Percentiles rank a stretch among this genome's conserved stretches.
phyloP scores from a whole-genome alignment of 2,113 vertebrate genomes.

The Chlorodrepanis virens region DNA sequence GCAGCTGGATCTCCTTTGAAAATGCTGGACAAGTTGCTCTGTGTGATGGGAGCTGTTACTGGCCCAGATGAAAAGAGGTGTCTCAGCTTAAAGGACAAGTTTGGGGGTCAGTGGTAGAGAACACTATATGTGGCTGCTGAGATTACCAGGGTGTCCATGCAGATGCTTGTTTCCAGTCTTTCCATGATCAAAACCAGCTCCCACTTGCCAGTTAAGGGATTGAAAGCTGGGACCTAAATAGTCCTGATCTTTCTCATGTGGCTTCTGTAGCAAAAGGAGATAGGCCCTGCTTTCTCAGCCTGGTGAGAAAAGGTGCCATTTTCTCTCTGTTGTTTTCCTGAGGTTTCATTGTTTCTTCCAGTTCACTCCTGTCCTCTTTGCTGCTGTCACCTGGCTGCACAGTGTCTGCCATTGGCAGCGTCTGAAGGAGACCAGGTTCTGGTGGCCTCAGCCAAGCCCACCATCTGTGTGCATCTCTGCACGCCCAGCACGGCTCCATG shows the following conservation, averaged over 20 bases:
- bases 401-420: neutral
- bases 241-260: neutral
- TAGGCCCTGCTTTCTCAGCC: neutral
- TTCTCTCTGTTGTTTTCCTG: neutral
- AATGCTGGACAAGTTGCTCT: neutral
- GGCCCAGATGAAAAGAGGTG: neutral
- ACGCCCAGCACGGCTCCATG: rapidly evolving
- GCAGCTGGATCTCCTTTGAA: neutral
- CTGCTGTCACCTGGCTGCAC: neutral
- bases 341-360: neutral
- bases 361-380: neutral
- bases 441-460: neutral
- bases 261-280: neutral
- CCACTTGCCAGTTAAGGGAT: neutral
- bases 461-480: neutral
- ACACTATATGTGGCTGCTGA: neutral
- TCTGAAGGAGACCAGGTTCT: neutral
- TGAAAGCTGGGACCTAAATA: neutral
- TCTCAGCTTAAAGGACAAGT: neutral
- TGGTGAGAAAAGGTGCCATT: neutral
- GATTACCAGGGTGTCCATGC: neutral
- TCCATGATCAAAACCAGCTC: neutral
- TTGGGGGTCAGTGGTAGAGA: neutral
- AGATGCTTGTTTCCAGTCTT: neutral
- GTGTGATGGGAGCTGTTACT: neutral